Evolutionary conservation across 2,797 vertebrate species (phyloP).

Genomic region (Danio tinwini): DNA sequence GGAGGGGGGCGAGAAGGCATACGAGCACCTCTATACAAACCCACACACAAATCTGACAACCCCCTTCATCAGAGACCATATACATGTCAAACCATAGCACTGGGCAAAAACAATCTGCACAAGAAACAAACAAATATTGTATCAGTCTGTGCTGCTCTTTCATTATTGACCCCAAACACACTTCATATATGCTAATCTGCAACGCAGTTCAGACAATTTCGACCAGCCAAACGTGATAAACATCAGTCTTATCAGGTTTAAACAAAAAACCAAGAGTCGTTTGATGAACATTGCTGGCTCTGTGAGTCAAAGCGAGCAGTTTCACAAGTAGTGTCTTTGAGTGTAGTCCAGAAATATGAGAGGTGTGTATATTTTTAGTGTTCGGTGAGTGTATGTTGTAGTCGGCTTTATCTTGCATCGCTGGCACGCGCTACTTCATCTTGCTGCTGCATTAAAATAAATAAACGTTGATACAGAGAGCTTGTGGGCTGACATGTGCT

Average conservation of each 20-base stretch:
- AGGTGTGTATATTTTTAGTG: constrained; percentile 54
- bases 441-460: constrained; percentile 51
- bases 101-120: constrained; percentile 23
- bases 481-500: constrained; percentile 44
- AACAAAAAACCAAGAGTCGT: constrained; percentile 22
- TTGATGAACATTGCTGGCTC: constrained; percentile 15
- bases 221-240: constrained; percentile 3
- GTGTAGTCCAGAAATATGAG: constrained; percentile 47
- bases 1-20: constrained; percentile 26
- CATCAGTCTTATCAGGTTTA: constrained; percentile 21
- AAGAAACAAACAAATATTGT: constrained; percentile 18
- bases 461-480: constrained; percentile 46
- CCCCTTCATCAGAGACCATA: constrained; percentile 20
- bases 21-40: constrained; percentile 40
- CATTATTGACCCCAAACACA: neutral
- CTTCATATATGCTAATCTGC: constrained; percentile 14
- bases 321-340: constrained; percentile 42
- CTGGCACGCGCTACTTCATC: constrained; percentile 43
- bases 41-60: constrained; percentile 37
- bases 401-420: constrained; percentile 47
- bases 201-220: neutral
- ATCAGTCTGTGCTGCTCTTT: neutral
- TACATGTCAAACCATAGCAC: constrained; percentile 27
- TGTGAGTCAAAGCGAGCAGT: constrained; percentile 30
- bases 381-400: constrained; percentile 42